Evolutionary conservation across 2,797 vertebrate species (phyloP).

Genomic region (Stomatorhinus walkeri): DNA sequence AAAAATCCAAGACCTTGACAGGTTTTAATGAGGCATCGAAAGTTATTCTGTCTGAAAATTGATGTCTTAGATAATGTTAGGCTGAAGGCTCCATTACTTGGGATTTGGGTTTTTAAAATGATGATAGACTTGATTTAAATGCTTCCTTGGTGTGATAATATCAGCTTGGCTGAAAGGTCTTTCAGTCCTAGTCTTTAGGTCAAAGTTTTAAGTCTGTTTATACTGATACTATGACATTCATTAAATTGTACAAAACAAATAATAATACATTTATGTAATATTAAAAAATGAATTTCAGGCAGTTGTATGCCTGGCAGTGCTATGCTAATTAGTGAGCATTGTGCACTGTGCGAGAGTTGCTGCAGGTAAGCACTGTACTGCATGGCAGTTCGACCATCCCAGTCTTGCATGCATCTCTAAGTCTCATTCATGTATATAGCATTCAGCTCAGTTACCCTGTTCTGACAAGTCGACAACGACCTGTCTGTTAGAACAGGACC

Average conservation of each 20-base stretch:
- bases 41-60: not conserved
- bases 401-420: not conserved
- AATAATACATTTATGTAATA: not conserved
- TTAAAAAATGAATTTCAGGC: not conserved
- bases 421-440: not conserved
- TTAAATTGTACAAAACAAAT: not conserved
- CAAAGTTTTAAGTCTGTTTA: not conserved
- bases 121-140: not conserved
- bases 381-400: not conserved
- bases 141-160: not conserved
- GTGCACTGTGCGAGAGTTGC: not conserved
- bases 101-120: not conserved
- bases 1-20: not conserved
- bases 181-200: not conserved
- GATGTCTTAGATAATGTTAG: not conserved
- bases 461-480: not conserved
- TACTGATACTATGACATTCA: not conserved
- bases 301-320: not conserved
- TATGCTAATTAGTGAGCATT: not conserved
- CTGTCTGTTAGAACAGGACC: not conserved
- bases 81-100: not conserved
- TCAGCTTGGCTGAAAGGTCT: not conserved
- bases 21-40: not conserved
- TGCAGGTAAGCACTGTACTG: not conserved
- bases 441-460: not conserved